Evolutionary conservation across 1,140 invertebrate species (phyloP), one percentile per base, ranked within the genome.

Genomic region (Drosophila leontia): DNA sequence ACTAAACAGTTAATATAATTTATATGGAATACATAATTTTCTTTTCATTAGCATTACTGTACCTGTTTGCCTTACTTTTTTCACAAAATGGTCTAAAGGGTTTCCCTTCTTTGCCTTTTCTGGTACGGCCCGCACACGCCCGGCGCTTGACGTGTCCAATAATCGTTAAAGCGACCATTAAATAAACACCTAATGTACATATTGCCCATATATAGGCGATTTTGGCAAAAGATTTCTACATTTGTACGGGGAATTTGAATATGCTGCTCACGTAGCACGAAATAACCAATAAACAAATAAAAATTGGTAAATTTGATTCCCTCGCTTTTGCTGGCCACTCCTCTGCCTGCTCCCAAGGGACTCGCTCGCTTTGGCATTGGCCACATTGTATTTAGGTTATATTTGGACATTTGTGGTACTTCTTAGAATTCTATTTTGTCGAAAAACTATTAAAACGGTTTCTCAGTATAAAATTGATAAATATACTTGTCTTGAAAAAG

Each of bases 121-220:
- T 17, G 6, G 11, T 5, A 37, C 23, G 12, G 17, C 11, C n/a
- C 26, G 32, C 58, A 12, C 61, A 32, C 34, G 51, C 13, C 34
- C 19, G 80, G 53, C 84, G 72, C 67, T 75, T 78, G 57, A 62
- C 70, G 74, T 81, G 74, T 75, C 81, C 85, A 78, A 88, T 88
- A 90, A 90, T 85, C 81, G 84, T 90, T 84, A 84, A 88, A 70
- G 62, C 59, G 65, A 17, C 78, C 78, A 88, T 88, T 84, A 88
- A 88, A 81, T 81, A 90, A 90, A 84, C 84, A 88, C 84, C 84
- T 88, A 90, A 88, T 88, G 84, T 70, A 81, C 78, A 90, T 59
- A 51, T 64, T 75, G 62, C 12, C 47, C 51, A 63, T 41, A 61
- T 50, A 61, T 76, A 47, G 70, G 19, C 63, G 60, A 75, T 37